Percentiles rank a stretch among this genome's conserved stretches.
Conservation (phyloP, 2,797 vertebrate species). For the Vipera latastei region DNA sequence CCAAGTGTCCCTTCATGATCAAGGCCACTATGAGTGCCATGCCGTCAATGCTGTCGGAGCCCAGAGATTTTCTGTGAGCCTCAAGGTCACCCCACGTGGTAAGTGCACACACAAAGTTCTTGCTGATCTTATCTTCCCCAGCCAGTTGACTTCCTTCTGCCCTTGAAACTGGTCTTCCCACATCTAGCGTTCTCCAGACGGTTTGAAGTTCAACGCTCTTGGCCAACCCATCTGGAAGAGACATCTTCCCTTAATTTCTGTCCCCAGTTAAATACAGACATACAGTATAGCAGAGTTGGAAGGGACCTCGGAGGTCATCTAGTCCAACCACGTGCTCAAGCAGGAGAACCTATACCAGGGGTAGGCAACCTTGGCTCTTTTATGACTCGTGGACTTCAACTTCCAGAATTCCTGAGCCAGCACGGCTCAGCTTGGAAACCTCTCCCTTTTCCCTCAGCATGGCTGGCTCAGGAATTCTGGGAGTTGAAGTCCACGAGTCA, state of each 20-base stretch:
- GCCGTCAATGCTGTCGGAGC: conserved; percentile 66
- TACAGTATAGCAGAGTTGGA: not conserved
- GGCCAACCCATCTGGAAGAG: not conserved
- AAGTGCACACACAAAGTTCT: not conserved
- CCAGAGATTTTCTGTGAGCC: conserved; percentile 43
- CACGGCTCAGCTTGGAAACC: too few species aligned
- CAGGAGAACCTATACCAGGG: not conserved
- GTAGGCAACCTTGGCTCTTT: too few species aligned
- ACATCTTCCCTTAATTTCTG: not conserved
- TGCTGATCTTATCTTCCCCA: not conserved
- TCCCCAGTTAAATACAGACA: not conserved
- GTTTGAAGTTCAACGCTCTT: not conserved
- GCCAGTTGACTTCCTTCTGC: not conserved
- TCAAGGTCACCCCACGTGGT: conserved; percentile 66
- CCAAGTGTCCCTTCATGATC: conserved; percentile 63
- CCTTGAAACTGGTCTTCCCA: not conserved
- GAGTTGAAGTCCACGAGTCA: too few species aligned
- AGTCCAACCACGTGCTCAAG: not conserved
- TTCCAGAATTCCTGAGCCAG: too few species aligned
- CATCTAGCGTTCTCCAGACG: not conserved
- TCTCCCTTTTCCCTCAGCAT: too few species aligned
- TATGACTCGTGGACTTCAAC: too few species aligned
- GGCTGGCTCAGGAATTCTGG: too few species aligned
- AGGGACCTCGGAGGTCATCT: not conserved
- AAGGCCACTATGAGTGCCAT: conserved; percentile 71